phyloP scores from a whole-genome alignment of 2,888 invertebrate genomes.

The Shargacucullia verbasci region DNA sequence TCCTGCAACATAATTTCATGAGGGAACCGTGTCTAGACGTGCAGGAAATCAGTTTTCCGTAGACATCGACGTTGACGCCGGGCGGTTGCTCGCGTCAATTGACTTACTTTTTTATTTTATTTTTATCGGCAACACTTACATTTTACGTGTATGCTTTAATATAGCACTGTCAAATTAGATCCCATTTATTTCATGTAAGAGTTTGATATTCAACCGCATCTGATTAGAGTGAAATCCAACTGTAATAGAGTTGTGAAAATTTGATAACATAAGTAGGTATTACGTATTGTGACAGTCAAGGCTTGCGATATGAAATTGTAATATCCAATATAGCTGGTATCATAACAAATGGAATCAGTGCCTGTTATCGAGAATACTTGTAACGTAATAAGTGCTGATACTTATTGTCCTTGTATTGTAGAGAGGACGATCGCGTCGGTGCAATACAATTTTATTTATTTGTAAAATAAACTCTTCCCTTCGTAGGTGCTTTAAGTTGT shows the following conservation, averaged over 20 bases:
- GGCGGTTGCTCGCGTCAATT: constrained; percentile 53
- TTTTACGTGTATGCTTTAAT: too few relatives aligned
- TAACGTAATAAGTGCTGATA: constrained; percentile 2
- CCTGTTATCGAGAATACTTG: constrained; percentile 15
- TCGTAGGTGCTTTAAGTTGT: neutral
- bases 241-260: too few relatives aligned
- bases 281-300: too few relatives aligned
- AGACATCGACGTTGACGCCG: constrained; percentile 62
- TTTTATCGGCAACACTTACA: constrained; percentile 11
- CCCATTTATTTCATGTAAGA: too few relatives aligned
- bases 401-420: neutral
- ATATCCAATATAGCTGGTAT: constrained; percentile 6
- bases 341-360: constrained; percentile 13
- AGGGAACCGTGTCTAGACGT: constrained; percentile 82
- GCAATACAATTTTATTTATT: constrained; percentile 3
- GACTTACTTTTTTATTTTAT: constrained; percentile 28
- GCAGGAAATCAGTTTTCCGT: constrained; percentile 81
- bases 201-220: too few relatives aligned
- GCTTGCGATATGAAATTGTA: neutral
- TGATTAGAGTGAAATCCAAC: too few relatives aligned
- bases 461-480: neutral
- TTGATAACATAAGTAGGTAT: too few relatives aligned
- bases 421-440: neutral
- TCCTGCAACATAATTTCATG: constrained; percentile 64
- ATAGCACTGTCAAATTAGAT: too few relatives aligned